These are phyloP conservation scores for Parapristionchus giblindavisi DNA, from an alignment of 2,888 invertebrate genomes.

Conservation along the genomic window DNA sequence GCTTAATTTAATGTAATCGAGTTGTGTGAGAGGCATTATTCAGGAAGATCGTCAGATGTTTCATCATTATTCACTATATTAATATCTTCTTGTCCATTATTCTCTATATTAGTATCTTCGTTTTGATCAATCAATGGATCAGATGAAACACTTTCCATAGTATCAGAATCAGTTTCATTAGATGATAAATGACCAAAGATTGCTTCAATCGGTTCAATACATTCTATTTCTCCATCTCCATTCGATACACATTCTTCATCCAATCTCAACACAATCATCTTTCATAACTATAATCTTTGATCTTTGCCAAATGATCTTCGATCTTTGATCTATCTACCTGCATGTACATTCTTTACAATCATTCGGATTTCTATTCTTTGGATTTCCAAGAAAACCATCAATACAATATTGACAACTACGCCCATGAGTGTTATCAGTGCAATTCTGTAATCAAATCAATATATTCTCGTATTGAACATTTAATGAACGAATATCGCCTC, in stretches of 20 bases:
- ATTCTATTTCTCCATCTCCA: not conserved
- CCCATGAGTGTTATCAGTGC: slow-evolving; percentile 23
- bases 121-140: too few relatives aligned
- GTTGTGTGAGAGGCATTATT: too few relatives aligned
- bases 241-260: slow-evolving; percentile 5
- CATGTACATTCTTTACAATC: slow-evolving; percentile 25
- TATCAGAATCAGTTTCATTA: slow-evolving; percentile 9
- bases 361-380: not conserved
- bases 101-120: too few relatives aligned
- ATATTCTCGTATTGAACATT: not conserved
- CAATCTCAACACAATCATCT: not conserved
- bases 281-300: not conserved
- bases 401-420: slow-evolving; percentile 5
- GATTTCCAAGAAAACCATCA: slow-evolving; percentile 33
- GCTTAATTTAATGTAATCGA: too few relatives aligned
- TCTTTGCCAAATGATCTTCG: not conserved
- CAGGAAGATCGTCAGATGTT: too few relatives aligned
- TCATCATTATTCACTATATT: too few relatives aligned
- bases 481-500: too few relatives aligned
- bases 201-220: slow-evolving; percentile 4
- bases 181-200: too few relatives aligned
- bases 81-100: too few relatives aligned
- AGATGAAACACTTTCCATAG: not conserved
- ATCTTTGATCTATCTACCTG: not conserved
- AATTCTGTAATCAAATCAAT: slow-evolving; percentile 1